Conservation (phyloP, 2,888 invertebrate species). For the Augiades crinisus region DNA sequence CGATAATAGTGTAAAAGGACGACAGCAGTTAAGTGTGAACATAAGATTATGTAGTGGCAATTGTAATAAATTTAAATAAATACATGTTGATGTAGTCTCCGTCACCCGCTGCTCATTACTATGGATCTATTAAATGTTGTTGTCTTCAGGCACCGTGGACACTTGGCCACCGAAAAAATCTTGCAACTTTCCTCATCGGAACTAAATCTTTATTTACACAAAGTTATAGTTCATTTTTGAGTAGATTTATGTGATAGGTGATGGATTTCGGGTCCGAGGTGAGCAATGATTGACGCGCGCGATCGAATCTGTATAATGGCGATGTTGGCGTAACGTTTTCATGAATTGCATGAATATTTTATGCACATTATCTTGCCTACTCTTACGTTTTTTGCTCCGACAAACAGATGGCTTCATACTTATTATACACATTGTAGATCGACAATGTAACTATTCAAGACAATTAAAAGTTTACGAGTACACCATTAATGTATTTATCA, state of each 20-base stretch:
- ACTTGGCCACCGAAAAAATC: constrained; percentile 33
- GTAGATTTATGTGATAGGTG: constrained; percentile 29
- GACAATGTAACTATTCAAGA: constrained; percentile 16
- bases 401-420: constrained; percentile 12
- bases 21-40: constrained; percentile 43
- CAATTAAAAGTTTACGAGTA: too few species aligned
- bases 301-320: constrained; percentile 51
- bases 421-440: constrained; percentile 8
- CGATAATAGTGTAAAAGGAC: constrained; percentile 13
- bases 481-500: too few species aligned
- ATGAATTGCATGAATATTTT: constrained; percentile 61
- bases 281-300: constrained; percentile 55
- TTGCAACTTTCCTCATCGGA: not conserved
- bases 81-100: constrained; percentile 51
- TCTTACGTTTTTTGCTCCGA: constrained; percentile 6
- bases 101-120: constrained; percentile 56
- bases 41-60: constrained; percentile 51
- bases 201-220: constrained; percentile 29
- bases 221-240: constrained; percentile 34
- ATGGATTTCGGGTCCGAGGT: constrained; percentile 42
- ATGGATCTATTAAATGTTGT: constrained; percentile 59
- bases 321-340: constrained; percentile 44
- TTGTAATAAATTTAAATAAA: constrained; percentile 68
- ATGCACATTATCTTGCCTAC: constrained; percentile 12
- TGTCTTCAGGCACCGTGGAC: constrained; percentile 36